Base-by-base conservation (phyloP, 1,140 invertebrate genomes). In the Aphaenogaster rudis region DNA sequence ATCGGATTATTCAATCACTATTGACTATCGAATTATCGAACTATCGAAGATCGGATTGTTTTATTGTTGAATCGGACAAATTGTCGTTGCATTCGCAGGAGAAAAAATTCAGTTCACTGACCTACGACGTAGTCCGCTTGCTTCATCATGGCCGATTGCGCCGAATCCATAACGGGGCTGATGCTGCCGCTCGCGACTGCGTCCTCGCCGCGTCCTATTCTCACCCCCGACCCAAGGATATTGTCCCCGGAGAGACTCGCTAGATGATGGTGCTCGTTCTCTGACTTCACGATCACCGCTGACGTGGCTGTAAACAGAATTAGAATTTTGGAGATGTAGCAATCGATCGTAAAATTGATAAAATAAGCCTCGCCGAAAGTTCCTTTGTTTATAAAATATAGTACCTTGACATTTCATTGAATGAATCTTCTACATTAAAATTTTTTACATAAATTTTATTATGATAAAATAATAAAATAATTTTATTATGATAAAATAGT, bases 91-190 rank as follows among this genome's bases (percentile, higher is more conserved):
- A n/a, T 21, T 79, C 28, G 13, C 17, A 15, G 17, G 39, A 3
- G 9, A 48, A 66, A 39, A 71, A 48, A 86, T 54, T 0, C 6
- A 52, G 64, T 84, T 63, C 64, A 95, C 95, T 93, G 88, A 95
- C 95, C 95, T 91, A 95, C 94, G 91, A 95, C 94, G 91, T 94
- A 95, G 93, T 95, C 93, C 15, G 92, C 86, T 88, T 95, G 91
- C 91, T 95, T 94, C 88, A 94, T 93, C 93, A 94, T 94, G 88
- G 94, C 87, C 91, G 94, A 91, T 82, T 94, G 91, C 82, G 94
- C 87, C 80, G 94, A 92, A 94, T 95, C 95, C 94, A 95, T 95
- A 93, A 91, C 90, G 64, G 88, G 77, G 87, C 85, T 88, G 63
- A 86, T 90, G 76, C 89, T 92, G 36, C 91, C 91, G 92, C 89